Conservation (phyloP, 2,797 vertebrate species). For the Knipowitschia caucasica region DNA sequence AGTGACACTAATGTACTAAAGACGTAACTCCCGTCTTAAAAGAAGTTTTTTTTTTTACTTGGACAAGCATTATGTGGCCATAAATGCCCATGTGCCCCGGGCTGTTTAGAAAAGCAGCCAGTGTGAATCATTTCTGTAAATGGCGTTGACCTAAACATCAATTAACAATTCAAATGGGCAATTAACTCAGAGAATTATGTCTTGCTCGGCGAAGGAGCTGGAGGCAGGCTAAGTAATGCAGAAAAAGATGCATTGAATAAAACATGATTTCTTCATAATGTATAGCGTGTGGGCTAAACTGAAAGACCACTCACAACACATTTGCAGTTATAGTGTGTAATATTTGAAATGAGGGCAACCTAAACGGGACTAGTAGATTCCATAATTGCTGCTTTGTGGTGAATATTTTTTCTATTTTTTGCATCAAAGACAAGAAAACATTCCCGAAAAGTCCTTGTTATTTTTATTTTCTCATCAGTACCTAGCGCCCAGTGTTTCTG, state of each 20-base stretch:
- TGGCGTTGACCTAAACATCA: slow-evolving; percentile 34
- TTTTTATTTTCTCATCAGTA: slow-evolving; percentile 13
- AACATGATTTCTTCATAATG: slow-evolving; percentile 3
- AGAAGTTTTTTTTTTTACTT: background rate
- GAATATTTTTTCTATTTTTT: background rate
- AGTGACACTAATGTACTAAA: background rate
- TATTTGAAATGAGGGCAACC: background rate
- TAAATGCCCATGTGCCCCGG: background rate
- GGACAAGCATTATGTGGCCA: background rate
- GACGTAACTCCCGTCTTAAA: background rate
- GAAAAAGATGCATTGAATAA: slow-evolving; percentile 15
- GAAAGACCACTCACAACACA: background rate
- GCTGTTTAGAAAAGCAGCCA: slow-evolving; percentile 31
- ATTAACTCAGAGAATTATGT: slow-evolving; percentile 51
- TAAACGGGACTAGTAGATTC: no score
- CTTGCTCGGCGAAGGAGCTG: slow-evolving; percentile 38
- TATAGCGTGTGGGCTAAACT: background rate
- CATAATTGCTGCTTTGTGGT: background rate
- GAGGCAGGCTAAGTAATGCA: slow-evolving; percentile 38
- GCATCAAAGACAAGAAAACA: background rate
- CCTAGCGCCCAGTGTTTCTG: slow-evolving; percentile 42
- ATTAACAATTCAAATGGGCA: slow-evolving; percentile 51
- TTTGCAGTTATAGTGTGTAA: background rate
- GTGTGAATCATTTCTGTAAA: slow-evolving; percentile 35
- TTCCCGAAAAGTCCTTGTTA: background rate